Percentiles rank a stretch among this genome's conserved stretches.
Conservation (phyloP, 1,140 invertebrate genomes). For the Polyergus mexicanus region DNA sequence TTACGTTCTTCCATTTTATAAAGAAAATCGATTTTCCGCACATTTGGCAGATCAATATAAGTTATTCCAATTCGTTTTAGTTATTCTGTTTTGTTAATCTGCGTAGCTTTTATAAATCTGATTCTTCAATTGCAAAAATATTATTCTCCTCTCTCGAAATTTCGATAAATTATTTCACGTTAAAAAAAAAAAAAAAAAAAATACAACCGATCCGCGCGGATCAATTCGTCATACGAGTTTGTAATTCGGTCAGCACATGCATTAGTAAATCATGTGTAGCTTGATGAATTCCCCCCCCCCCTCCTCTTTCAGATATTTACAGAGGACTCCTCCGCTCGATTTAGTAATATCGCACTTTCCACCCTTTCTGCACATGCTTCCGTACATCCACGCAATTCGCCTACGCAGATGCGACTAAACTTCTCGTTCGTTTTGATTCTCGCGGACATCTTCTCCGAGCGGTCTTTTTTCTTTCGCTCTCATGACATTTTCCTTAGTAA, state of each 20-base stretch:
- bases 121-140: background rate
- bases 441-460: background rate
- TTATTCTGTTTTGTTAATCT: background rate
- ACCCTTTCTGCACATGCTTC: background rate
- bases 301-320: background rate
- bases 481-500: conserved; percentile 10
- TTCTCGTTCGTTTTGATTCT: background rate
- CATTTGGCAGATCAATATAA: background rate
- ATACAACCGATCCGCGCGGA: background rate
- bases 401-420: background rate
- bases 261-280: background rate
- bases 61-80: too few species aligned
- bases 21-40: background rate
- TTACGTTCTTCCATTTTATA: background rate
- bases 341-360: background rate
- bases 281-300: conserved; percentile 29
- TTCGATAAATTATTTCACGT: background rate
- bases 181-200: too few species aligned
- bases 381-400: background rate
- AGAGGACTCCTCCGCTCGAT: background rate
- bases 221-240: background rate
- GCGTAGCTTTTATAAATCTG: too few species aligned
- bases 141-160: background rate
- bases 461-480: background rate
- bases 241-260: background rate